phyloP scores from a whole-genome alignment of 2,113 vertebrate species.

The Anolis carolinensis region DNA sequence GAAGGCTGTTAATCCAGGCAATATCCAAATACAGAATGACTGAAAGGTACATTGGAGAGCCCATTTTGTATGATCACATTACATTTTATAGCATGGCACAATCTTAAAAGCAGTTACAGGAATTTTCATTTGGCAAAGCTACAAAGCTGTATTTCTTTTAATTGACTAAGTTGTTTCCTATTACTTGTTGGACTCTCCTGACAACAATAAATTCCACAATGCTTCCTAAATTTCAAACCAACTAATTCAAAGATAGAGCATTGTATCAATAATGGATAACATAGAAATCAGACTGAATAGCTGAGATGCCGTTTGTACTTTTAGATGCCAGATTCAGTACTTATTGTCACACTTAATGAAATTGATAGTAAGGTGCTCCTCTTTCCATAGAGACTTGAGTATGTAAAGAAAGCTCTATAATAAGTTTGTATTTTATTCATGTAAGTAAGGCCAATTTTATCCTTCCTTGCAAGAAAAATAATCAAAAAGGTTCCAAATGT shows the following conservation, averaged over 20 bases:
- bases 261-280: conserved; percentile 64
- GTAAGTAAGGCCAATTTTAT: background rate
- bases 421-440: conserved; percentile 11
- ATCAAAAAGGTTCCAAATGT: conserved; percentile 18
- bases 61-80: conserved; percentile 19
- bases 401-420: conserved; percentile 41
- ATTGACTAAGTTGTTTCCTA: conserved; percentile 64
- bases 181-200: conserved; percentile 57
- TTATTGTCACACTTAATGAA: conserved; percentile 38
- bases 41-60: background rate
- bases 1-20: background rate
- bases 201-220: conserved; percentile 61
- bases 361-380: conserved; percentile 35
- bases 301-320: conserved; percentile 40
- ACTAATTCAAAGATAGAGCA: conserved; percentile 49
- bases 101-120: conserved; percentile 52
- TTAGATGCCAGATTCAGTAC: conserved; percentile 40
- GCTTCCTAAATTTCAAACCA: conserved; percentile 61
- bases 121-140: conserved; percentile 57
- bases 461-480: conserved; percentile 19
- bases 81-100: conserved; percentile 13
- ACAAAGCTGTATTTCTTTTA: conserved; percentile 48
- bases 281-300: conserved; percentile 45
- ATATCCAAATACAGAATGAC: background rate
- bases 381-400: conserved; percentile 50